Evolutionary conservation across 2,113 vertebrate species (phyloP), one percentile per base, ranked within the genome.

Genomic region (Apteryx owenii): DNA sequence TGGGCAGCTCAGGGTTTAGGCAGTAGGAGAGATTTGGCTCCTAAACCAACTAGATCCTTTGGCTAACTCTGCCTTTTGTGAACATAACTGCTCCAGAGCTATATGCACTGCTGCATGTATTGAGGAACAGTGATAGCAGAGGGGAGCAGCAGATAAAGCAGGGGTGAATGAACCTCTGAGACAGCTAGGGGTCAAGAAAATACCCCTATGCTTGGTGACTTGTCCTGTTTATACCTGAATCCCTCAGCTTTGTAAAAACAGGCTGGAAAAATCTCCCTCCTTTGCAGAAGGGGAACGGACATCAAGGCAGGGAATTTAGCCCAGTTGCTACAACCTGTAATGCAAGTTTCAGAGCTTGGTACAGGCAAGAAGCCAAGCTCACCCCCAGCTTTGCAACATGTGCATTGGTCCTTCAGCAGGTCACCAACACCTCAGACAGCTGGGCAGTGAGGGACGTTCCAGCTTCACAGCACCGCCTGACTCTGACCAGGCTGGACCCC

Each of bases 401-500:
- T 44, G 9, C 5, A 0, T 9, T n/a, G 87, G 21, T 95, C 94
- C 72, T 93, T 78, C 96, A 97, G 95, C 98, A 99, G 99, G 98
- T 99, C 65, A 98, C 98, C 48, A 99, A 99, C 4, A 42, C 98
- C 89, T 98, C 98, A 0, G 98, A 98, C 10, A 98, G 98, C 38
- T 99, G 99, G 99, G 98, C 97, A 4, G 95, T 98, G 93, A 98
- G 97, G 58, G 98, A 98, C 5, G 98, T 99, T 77, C 99, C 99
- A 3, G 99, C 99, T 66, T 98, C 96, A 0, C 99, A 99, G 77
- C 98, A 99, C 79, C 99, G 98, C 85, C 97, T 99, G 71, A 99
- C 98, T 25, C 98, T 99, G 86, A 98, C 98, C 79, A 99, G 98
- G 89, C 98, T 99, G 79, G 99, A 99, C 93, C 99, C 99, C 0